Base-by-base conservation (phyloP, 2,888 invertebrate species). In the Tillus elongatus region DNA sequence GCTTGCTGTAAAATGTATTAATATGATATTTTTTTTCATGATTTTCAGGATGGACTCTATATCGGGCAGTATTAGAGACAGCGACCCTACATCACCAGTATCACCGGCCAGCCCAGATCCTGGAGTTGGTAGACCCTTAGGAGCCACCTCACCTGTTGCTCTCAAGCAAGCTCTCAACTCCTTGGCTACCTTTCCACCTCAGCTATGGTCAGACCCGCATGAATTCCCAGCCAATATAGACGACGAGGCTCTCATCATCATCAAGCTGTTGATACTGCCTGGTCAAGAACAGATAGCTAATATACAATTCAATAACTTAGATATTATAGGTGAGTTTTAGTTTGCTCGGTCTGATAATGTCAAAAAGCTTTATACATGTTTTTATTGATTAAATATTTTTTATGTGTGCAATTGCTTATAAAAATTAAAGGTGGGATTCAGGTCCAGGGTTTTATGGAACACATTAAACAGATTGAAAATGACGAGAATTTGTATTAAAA, bases 291-390 rank as follows among this genome's bases (percentile, higher is more conserved):
- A 86, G 50, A 79, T 90, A 32, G 86, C 89, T 0, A 88, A 86
- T 54, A 83, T 95, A 51, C 79, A 91, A 50, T 95, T 95, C 57
- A 95, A 95, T 59, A 93, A 87, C 62, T 70, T 95, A 47, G 95
- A 95, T 62, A 85, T 95, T 36, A 93, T 93, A 45, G 92, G 89
- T 85, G 57, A 70, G 70, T 33, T 15, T 6, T n/a, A n/a, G n/a
- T n/a, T n/a, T n/a, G n/a, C n/a, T n/a, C n/a, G n/a, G n/a, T n/a
- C n/a, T n/a, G n/a, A n/a, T n/a, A n/a, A n/a, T n/a, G n/a, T n/a
- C n/a, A n/a, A n/a, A n/a, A n/a, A n/a, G n/a, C n/a, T n/a, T n/a
- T n/a, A n/a, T n/a, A n/a, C n/a, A n/a, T n/a, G n/a, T n/a, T n/a
- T n/a, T n/a, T n/a, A n/a, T n/a, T n/a, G n/a, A n/a, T n/a, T n/a